A percentile compares a stretch with the other conserved stretches of the same genome.
Evolutionary conservation across 1,140 invertebrate genomes (phyloP).

Genomic region (Aphelenchoides besseyi): DNA sequence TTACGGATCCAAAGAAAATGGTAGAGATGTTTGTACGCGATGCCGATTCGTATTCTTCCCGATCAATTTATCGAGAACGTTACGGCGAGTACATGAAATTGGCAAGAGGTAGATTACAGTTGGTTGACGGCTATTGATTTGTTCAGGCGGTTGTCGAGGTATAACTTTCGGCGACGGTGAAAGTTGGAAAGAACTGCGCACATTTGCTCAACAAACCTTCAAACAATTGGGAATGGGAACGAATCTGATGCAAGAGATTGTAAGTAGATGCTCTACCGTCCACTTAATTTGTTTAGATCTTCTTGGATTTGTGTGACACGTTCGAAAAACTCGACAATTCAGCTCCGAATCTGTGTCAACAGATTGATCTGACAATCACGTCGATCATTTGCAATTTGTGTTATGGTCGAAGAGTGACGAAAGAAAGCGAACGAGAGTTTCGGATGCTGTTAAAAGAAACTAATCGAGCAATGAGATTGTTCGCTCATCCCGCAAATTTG

Average conservation of each 20-base stretch:
- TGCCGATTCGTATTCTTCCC: conserved; percentile 3
- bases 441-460: background rate
- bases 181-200: background rate
- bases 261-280: background rate
- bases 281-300: background rate
- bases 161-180: background rate
- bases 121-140: background rate
- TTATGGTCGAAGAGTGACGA: background rate
- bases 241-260: conserved; percentile 10
- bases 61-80: background rate
- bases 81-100: conserved; percentile 1
- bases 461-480: background rate
- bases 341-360: background rate
- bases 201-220: background rate
- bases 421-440: conserved; percentile 2
- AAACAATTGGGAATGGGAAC: conserved; percentile 9
- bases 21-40: conserved; percentile 28
- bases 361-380: background rate
- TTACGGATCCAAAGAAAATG: conserved; percentile 13
- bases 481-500: background rate
- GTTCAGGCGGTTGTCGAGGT: background rate
- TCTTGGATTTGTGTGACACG: background rate
- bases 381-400: background rate
- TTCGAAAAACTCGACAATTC: background rate
- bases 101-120: background rate